phyloP scores from a whole-genome alignment of 2,113 vertebrate species.

The Seriola quinqueradiata region DNA sequence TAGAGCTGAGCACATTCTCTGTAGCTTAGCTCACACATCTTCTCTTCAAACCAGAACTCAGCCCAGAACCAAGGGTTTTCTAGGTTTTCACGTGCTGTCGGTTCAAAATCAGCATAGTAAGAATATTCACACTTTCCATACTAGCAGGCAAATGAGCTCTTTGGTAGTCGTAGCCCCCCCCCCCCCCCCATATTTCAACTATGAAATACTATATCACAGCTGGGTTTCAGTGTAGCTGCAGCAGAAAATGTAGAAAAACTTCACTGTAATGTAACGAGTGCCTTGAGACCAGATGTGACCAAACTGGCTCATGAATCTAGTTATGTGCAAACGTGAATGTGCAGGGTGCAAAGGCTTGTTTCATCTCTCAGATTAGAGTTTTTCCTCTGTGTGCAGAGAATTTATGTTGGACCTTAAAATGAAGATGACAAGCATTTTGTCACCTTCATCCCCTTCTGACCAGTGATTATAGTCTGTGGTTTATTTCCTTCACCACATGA shows the following conservation, averaged over 20 bases:
- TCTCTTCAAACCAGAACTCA: slow-evolving; percentile 36
- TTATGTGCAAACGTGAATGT: slow-evolving; percentile 13
- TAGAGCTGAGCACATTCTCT: slow-evolving; percentile 71
- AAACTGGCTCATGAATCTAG: slow-evolving; percentile 14
- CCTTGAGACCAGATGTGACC: slow-evolving; percentile 22
- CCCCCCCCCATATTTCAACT: background rate
- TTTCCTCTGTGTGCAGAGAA: background rate
- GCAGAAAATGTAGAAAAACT: background rate
- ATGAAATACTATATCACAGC: background rate
- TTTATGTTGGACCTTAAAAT: slow-evolving; percentile 1
- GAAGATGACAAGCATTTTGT: background rate
- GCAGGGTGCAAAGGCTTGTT: background rate
- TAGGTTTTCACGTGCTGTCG: background rate
- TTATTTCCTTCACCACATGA: background rate
- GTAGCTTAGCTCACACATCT: slow-evolving; percentile 66
- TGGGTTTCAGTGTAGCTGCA: background rate
- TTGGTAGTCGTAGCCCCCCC: no score
- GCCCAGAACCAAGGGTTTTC: slow-evolving; percentile 14
- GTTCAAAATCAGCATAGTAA: slow-evolving; percentile 8
- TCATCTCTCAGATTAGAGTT: background rate
- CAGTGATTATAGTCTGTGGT: background rate
- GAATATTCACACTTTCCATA: slow-evolving; percentile 14
- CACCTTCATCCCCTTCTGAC: background rate
- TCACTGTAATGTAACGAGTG: slow-evolving; percentile 2
- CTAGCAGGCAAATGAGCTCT: background rate